Percentiles rank a stretch among this genome's conserved stretches.
Conservation (phyloP, 2,888 invertebrate genomes). For the Prenolepis imparis region DNA sequence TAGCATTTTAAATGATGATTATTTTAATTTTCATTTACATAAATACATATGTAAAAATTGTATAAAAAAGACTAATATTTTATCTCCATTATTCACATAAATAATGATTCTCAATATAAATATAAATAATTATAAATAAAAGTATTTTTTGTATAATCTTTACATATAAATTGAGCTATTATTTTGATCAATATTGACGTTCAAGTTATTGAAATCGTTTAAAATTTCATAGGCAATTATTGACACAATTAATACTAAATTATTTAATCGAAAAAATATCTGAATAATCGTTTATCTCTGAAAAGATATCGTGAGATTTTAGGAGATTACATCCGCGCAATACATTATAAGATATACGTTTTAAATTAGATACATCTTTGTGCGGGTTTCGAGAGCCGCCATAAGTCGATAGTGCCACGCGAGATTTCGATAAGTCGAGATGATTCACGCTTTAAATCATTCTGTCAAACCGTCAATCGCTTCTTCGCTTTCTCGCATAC, state of each 20-base stretch:
- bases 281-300: background rate
- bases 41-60: background rate
- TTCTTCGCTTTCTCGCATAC: background rate
- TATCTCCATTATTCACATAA: background rate
- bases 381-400: slow-evolving; percentile 73
- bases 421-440: slow-evolving; percentile 71
- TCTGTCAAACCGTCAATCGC: background rate
- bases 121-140: background rate
- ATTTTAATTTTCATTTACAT: background rate
- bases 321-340: slow-evolving; percentile 32
- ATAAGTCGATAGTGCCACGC: slow-evolving; percentile 64
- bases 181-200: background rate
- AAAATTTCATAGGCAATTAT: background rate
- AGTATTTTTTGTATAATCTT: background rate
- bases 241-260: background rate
- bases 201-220: background rate
- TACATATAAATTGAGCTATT: background rate
- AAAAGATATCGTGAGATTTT: slow-evolving; percentile 34
- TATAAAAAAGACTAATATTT: no score
- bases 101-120: background rate
- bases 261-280: slow-evolving; percentile 11
- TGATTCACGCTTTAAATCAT: slow-evolving; percentile 33
- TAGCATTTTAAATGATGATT: background rate
- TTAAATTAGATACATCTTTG: slow-evolving; percentile 66
- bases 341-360: slow-evolving; percentile 62